Evolutionary conservation across 2,113 vertebrate species (phyloP).

Genomic region (Rhagologus leucostigma): DNA sequence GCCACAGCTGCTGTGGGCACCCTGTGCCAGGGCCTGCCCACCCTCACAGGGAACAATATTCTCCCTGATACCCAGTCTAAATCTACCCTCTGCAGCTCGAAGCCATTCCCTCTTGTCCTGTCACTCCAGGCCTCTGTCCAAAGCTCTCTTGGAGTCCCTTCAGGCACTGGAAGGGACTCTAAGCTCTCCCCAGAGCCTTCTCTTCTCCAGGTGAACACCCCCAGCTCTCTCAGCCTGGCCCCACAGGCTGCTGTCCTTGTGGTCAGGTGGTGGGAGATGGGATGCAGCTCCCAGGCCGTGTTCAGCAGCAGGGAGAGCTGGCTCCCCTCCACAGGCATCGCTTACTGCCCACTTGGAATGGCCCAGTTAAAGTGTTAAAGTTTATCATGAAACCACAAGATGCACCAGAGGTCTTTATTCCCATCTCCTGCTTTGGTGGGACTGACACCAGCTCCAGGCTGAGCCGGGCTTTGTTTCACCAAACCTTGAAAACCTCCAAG

Average conservation of each 20-base stretch:
- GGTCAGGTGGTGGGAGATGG: background rate
- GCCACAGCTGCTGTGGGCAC: background rate
- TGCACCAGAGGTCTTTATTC: background rate
- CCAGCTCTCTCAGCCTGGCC: background rate
- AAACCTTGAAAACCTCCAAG: background rate
- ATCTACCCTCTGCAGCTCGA: too few relatives aligned
- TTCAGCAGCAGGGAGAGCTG: fast-evolving
- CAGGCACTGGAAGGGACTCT: background rate
- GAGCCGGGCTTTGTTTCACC: background rate
- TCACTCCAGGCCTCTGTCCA: fast-evolving
- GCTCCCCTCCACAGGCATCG: fast-evolving
- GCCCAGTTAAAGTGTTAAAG: background rate
- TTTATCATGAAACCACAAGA: background rate
- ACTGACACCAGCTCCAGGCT: background rate
- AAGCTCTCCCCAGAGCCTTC: background rate
- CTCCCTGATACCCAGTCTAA: background rate
- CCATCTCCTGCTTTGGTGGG: background rate
- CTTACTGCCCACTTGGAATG: fast-evolving
- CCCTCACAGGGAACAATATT: background rate
- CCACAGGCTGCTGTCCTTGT: background rate
- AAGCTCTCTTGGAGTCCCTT: background rate
- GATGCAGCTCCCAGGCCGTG: background rate
- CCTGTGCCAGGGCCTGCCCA: background rate
- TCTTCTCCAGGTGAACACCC: too few relatives aligned
- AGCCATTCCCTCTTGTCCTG: background rate